phyloP scores from a whole-genome alignment of 2,888 invertebrate genomes.

The Lissocephala sabroskyi region DNA sequence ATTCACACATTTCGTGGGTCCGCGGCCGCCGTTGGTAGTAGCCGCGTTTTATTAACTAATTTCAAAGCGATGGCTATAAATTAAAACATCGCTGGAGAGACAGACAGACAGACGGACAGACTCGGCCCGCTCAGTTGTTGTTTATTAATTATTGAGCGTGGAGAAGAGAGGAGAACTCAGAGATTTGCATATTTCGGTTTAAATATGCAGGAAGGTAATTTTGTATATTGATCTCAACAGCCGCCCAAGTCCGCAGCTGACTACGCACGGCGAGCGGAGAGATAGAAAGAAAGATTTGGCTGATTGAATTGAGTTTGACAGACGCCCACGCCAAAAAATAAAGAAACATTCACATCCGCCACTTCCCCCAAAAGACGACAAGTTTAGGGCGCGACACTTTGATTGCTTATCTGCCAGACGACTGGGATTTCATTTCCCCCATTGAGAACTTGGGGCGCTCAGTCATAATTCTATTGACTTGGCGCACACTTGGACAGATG shows the following conservation, averaged over 20 bases:
- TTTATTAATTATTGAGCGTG: slow-evolving; percentile 27
- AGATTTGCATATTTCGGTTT: slow-evolving; percentile 30
- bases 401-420: slow-evolving; percentile 49
- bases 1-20: slow-evolving; percentile 52
- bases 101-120: too few relatives aligned
- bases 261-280: too few relatives aligned
- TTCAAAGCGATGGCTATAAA: slow-evolving; percentile 63
- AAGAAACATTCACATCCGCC: slow-evolving; percentile 14
- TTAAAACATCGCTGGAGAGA: slow-evolving; percentile 53
- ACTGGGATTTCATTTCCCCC: too few relatives aligned
- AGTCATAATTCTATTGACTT: too few relatives aligned
- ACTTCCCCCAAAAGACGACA: not conserved
- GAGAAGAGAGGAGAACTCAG: slow-evolving; percentile 6
- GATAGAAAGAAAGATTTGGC: not conserved
- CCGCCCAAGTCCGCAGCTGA: slow-evolving; percentile 22
- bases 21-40: slow-evolving; percentile 11
- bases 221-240: too few relatives aligned
- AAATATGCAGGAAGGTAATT: slow-evolving; percentile 49
- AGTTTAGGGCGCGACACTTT: slow-evolving; percentile 38
- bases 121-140: not conserved
- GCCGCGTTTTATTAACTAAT: slow-evolving; percentile 52
- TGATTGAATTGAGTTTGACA: not conserved
- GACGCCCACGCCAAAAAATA: slow-evolving; percentile 6
- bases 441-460: too few relatives aligned
- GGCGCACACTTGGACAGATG: too few relatives aligned